A percentile compares a stretch with the other conserved stretches of the same genome.
phyloP scores from a whole-genome alignment of 2,797 vertebrate species.

The Acipenser ruthenus region DNA sequence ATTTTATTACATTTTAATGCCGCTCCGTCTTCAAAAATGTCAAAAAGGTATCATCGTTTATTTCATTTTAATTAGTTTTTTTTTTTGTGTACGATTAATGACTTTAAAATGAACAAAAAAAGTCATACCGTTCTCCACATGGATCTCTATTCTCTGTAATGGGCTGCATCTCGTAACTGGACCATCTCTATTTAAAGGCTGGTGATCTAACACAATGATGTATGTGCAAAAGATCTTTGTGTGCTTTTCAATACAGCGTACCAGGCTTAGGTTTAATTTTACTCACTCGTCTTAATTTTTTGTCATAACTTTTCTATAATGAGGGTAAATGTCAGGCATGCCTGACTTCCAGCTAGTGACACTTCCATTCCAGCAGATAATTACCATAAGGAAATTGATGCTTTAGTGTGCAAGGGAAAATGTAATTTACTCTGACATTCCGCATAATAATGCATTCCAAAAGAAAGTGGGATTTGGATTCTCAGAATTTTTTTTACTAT shows the following conservation, averaged over 20 bases:
- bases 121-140: background rate
- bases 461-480: constrained; percentile 90
- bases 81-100: constrained; percentile 2
- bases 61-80: constrained; percentile 3
- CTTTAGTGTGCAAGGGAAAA: constrained; percentile 95
- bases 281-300: constrained; percentile 95
- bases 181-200: constrained; percentile 80
- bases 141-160: constrained; percentile 49
- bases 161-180: constrained; percentile 78
- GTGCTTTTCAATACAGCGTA: constrained; percentile 78
- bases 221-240: constrained; percentile 81
- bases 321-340: constrained; percentile 98
- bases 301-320: constrained; percentile 92
- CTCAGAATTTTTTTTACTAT: constrained; percentile 94
- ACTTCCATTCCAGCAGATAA: constrained; percentile 99
- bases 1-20: too few species aligned
- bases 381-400: constrained; percentile 99
- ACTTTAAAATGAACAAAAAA: background rate
- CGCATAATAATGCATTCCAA: constrained; percentile 94
- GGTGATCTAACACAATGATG: constrained; percentile 76
- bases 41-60: background rate
- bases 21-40: too few species aligned
- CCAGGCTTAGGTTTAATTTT: constrained; percentile 89
- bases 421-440: constrained; percentile 99
- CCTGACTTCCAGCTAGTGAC: constrained; percentile 91